phyloP scores from a whole-genome alignment of 2,797 vertebrate species.

The Catharus ustulatus region DNA sequence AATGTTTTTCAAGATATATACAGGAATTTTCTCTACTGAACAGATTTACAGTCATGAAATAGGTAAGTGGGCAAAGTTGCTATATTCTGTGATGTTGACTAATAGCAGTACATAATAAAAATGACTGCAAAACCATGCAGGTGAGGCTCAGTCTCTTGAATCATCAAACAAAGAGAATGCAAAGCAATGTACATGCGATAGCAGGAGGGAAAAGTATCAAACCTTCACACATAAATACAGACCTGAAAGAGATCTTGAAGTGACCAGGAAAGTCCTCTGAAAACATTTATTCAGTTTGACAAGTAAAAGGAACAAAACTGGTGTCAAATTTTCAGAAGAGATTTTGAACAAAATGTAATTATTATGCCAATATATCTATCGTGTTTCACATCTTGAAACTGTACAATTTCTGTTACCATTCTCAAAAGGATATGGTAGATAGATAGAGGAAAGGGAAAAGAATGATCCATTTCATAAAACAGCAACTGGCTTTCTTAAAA shows the following conservation, averaged over 20 bases:
- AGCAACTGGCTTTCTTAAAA: constrained; percentile 18
- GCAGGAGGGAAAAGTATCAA: rapidly evolving
- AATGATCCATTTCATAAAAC: neutral
- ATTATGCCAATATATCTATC: neutral
- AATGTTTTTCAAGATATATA: neutral
- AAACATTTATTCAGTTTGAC: neutral
- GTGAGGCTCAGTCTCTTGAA: neutral
- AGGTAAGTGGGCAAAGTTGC: neutral
- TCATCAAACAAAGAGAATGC: neutral
- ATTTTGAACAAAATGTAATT: neutral
- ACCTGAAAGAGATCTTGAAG: neutral
- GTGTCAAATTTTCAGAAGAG: neutral
- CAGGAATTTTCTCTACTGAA: neutral
- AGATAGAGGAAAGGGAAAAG: neutral
- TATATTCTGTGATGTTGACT: neutral
- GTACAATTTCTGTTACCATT: neutral
- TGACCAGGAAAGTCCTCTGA: neutral
- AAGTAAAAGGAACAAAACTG: neutral
- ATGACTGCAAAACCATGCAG: neutral
- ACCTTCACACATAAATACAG: neutral
- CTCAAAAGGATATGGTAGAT: neutral
- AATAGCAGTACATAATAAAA: neutral
- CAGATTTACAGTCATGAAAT: neutral
- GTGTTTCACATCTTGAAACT: neutral
- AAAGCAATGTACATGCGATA: neutral